phyloP scores from a whole-genome alignment of 2,797 vertebrate genomes.

The Peromyscus melanophrys region DNA sequence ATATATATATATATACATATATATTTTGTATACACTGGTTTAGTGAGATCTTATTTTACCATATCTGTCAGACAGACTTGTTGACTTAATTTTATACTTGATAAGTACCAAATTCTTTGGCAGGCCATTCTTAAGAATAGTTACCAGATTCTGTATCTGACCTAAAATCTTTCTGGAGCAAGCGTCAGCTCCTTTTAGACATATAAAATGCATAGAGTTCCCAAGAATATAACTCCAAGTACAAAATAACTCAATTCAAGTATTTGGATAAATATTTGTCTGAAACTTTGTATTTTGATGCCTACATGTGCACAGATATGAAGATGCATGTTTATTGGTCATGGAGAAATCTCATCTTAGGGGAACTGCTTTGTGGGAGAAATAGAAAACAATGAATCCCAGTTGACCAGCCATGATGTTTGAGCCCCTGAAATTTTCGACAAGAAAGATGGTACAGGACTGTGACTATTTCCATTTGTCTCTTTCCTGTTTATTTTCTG shows the following conservation, averaged over 20 bases:
- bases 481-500: constrained; percentile 43
- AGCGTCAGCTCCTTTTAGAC: neutral
- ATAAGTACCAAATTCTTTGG: neutral
- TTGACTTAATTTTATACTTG: constrained; percentile 29
- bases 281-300: neutral
- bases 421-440: constrained; percentile 50
- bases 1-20: too few relatives aligned
- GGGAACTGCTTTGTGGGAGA: constrained; percentile 12
- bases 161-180: neutral
- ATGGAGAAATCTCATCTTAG: neutral
- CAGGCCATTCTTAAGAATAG: neutral
- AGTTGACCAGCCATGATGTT: neutral
- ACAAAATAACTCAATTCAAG: neutral
- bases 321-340: neutral
- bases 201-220: neutral
- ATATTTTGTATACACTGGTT: neutral
- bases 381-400: neutral
- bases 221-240: neutral
- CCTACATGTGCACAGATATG: neutral
- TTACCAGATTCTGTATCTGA: neutral
- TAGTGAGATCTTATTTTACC: neutral
- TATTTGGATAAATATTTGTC: constrained; percentile 30
- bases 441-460: neutral
- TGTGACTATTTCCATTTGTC: constrained; percentile 43
- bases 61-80: neutral